Base-by-base conservation (phyloP, 2,797 vertebrate species). In the Myotis myotis region DNA sequence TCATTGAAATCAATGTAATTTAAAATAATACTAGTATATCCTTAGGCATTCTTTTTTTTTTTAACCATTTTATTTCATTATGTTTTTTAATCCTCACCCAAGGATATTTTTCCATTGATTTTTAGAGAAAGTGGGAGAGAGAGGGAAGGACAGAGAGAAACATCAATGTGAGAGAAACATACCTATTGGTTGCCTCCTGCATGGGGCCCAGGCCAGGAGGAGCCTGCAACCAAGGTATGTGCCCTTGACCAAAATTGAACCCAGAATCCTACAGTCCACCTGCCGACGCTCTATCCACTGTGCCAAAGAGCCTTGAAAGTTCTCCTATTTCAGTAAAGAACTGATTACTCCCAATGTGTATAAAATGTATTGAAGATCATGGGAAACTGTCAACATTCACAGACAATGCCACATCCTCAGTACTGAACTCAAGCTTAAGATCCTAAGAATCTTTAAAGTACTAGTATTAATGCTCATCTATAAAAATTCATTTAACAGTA, bases 281-380 rank as follows among this genome's bases (percentile, higher is more conserved):
- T 25, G 25, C 60, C 6, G 28, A 30, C 30, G 13, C 60, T 62
- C 60, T 62, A 13, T 62, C 60, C 28, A 62, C 28, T 15, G 13
- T 62, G 60, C 13, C 28, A 30, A 62, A 62, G 28, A 13, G 60
- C 60, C 60, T 86, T 87, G 5, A 47, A 94, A 87, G 17, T 66
- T 96, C 64, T 57, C 60, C 87, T 38, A 71, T 81, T 91, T 80
- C 84, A 86, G 5, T 53, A 15, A 57, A 91, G 30, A 78, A 87
- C 44, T 85, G 9, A 76, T 78, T 75, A 75, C 17, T 76, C 36
- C 81, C 70, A 76, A 87, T n/a, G n/a, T 57, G 30, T 62, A 68
- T 28, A 84, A 95, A 96, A 95, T 55, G n/a, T 87, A 83, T 51
- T 84, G 68, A 76, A 93, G 47, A 94, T 72, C 47, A 89, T 30